These are phyloP conservation scores for Odocoileus hemionus DNA, from an alignment of 2,113 vertebrate genomes.

Conservation along the genomic window DNA sequence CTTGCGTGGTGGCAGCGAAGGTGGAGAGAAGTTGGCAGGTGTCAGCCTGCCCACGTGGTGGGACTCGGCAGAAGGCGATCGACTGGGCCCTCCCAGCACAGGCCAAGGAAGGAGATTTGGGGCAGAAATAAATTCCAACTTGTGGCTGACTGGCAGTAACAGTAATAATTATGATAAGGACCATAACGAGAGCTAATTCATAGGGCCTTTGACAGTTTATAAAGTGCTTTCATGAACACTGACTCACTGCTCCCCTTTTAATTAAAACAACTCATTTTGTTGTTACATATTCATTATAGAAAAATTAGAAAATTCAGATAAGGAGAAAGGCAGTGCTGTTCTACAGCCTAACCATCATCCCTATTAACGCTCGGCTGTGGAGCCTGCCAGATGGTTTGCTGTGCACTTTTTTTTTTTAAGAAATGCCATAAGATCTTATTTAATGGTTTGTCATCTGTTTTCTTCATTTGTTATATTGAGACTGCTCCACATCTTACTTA, in stretches of 20 bases:
- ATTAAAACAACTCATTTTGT: conserved; percentile 32
- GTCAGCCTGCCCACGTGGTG: not conserved
- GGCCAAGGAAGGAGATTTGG: not conserved
- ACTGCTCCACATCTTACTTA: not conserved
- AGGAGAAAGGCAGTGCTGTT: not conserved
- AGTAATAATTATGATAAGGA: not conserved
- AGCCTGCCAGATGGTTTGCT: not conserved
- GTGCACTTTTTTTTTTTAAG: not conserved
- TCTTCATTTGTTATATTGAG: not conserved
- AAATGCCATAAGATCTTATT: not conserved
- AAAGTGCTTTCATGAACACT: not conserved
- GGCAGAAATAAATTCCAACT: not conserved
- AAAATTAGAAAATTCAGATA: not conserved
- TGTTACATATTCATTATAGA: conserved; percentile 27
- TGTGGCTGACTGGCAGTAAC: rapidly evolving
- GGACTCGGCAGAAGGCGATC: not conserved
- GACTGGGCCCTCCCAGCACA: rapidly evolving
- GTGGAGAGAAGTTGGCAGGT: not conserved
- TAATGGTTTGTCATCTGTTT: not conserved
- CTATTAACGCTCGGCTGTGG: not conserved
- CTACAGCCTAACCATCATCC: not conserved
- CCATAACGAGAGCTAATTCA: not conserved
- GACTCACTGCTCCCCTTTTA: conserved; percentile 4
- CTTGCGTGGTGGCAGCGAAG: not conserved
- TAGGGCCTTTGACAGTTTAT: not conserved